Evolutionary conservation across 2,888 invertebrate genomes (phyloP).

Genomic region (Parelbella ahira): DNA sequence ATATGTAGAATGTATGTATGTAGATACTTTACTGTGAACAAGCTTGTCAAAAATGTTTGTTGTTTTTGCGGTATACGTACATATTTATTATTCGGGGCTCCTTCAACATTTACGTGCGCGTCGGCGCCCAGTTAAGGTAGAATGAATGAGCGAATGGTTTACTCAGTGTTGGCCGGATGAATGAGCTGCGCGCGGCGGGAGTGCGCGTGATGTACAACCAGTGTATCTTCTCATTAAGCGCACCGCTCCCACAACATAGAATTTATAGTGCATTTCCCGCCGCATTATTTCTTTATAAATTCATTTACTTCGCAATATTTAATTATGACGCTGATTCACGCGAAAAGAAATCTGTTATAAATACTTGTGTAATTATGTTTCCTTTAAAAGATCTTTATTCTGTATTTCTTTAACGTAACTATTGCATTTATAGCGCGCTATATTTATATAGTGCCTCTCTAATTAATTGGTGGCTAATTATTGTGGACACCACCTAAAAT

Average conservation of each 20-base stretch:
- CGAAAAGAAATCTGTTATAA: too few relatives aligned
- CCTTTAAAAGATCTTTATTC: too few relatives aligned
- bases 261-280: slow-evolving; percentile 45
- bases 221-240: too few relatives aligned
- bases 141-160: slow-evolving; percentile 45
- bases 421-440: too few relatives aligned
- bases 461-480: too few relatives aligned
- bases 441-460: too few relatives aligned
- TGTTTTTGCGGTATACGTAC: slow-evolving; percentile 38
- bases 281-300: slow-evolving; percentile 33
- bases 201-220: too few relatives aligned
- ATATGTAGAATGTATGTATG: not conserved
- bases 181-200: too few relatives aligned
- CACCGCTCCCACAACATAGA: slow-evolving; percentile 37
- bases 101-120: slow-evolving; percentile 49
- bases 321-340: slow-evolving; percentile 8
- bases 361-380: too few relatives aligned
- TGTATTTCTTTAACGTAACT: not conserved
- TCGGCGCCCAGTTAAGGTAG: slow-evolving; percentile 44
- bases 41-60: slow-evolving; percentile 9
- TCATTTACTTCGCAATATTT: slow-evolving; percentile 37
- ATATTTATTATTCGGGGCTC: slow-evolving; percentile 59
- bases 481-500: too few relatives aligned
- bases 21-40: not conserved
- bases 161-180: too few relatives aligned